These are phyloP conservation scores for Pristionchus arcanus DNA, from an alignment of 2,888 invertebrate species.

Conservation along the genomic window DNA sequence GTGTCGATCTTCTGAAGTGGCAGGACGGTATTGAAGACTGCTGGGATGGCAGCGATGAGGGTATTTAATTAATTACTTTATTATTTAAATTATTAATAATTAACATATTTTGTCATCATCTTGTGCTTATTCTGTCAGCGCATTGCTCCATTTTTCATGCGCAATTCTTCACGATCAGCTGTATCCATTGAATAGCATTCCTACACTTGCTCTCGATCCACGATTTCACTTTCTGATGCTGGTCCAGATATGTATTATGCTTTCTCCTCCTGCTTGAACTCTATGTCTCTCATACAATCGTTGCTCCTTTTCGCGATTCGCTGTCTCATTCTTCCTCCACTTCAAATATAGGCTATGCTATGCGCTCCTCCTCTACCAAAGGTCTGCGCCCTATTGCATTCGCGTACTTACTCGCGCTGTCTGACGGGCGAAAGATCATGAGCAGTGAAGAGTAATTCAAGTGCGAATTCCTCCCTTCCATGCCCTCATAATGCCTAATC, in stretches of 20 bases:
- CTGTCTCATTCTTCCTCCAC: conserved; percentile 24
- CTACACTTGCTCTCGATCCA: neutral
- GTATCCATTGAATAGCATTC: neutral
- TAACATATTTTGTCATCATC: neutral
- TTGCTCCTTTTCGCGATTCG: conserved; percentile 12
- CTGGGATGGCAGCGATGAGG: conserved; percentile 76
- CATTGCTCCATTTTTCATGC: neutral
- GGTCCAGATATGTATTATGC: neutral
- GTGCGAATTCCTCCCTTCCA: conserved; percentile 47
- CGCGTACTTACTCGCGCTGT: neutral
- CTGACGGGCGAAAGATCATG: neutral
- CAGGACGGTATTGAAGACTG: conserved; percentile 77
- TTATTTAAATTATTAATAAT: neutral
- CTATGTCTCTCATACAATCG: neutral
- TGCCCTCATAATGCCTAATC: conserved; percentile 44
- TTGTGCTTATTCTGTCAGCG: neutral
- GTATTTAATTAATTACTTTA: conserved; percentile 51
- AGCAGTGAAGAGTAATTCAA: neutral
- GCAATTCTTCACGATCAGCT: neutral
- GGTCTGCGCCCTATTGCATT: neutral
- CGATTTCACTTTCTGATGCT: neutral
- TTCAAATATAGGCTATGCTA: conserved; percentile 48
- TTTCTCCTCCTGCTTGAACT: neutral
- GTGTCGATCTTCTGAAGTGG: conserved; percentile 67
- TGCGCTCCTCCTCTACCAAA: neutral